These are phyloP conservation scores for Leptinotarsa texana DNA, from an alignment of 1,140 invertebrate species.

Conservation along the genomic window DNA sequence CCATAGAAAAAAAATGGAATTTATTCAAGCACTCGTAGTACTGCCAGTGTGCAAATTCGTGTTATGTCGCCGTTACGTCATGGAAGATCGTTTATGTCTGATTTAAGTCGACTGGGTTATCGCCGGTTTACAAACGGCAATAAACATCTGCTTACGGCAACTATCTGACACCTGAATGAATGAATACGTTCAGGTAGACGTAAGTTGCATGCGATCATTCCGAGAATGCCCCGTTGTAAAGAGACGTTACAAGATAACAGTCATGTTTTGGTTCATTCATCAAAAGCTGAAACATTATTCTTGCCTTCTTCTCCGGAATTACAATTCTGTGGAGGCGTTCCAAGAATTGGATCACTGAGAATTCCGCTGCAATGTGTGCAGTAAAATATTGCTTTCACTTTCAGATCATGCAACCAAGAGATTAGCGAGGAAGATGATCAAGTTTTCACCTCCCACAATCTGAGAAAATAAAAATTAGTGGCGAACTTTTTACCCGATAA, in stretches of 20 bases:
- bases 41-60: neutral
- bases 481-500: too few relatives aligned
- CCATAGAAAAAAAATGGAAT: too few relatives aligned
- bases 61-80: neutral
- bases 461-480: too few relatives aligned
- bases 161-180: conserved; percentile 7
- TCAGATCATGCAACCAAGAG: too few relatives aligned
- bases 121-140: conserved; percentile 1
- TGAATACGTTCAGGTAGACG: neutral
- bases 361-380: too few relatives aligned
- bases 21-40: too few relatives aligned
- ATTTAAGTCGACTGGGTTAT: neutral
- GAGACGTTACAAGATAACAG: conserved; percentile 3
- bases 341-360: too few relatives aligned
- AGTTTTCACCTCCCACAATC: too few relatives aligned
- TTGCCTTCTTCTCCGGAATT: neutral
- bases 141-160: conserved; percentile 5
- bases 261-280: conserved; percentile 6
- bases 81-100: neutral
- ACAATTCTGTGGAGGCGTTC: too few relatives aligned
- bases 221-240: neutral
- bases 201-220: neutral
- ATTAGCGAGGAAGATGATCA: too few relatives aligned
- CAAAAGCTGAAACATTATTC: neutral
- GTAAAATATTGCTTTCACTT: too few relatives aligned